A percentile compares a stretch with the other conserved stretches of the same genome.
Evolutionary conservation across 35 echinoderm and acorn worm species (phyloP).

Genomic region (Ptychodera flava): DNA sequence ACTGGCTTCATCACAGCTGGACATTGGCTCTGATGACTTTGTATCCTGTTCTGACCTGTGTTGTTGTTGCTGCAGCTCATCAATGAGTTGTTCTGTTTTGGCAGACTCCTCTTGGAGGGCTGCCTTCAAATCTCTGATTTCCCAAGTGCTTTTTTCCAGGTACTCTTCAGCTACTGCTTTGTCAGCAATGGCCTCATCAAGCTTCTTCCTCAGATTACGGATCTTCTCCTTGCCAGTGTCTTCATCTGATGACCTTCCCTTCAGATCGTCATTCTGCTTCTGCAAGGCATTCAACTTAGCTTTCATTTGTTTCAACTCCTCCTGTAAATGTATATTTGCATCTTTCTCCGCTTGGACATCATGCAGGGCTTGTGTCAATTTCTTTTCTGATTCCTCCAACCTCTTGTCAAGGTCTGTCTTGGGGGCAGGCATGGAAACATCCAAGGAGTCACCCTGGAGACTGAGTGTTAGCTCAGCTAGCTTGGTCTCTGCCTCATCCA

Average conservation of each 20-base stretch:
- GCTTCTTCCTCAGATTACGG: neutral
- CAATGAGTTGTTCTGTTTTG: neutral
- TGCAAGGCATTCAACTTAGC: constrained; percentile 14
- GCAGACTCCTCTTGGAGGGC: neutral
- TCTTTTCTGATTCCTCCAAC: constrained; percentile 16
- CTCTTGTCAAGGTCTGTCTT: constrained; percentile 13
- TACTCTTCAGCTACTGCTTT: neutral
- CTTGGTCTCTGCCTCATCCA: constrained; percentile 25
- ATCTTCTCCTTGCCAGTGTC: constrained; percentile 36
- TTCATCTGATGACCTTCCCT: constrained; percentile 35
- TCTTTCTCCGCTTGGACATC: constrained; percentile 17
- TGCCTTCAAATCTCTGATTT: neutral
- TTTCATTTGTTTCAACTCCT: constrained; percentile 29
- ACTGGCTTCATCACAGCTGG: neutral
- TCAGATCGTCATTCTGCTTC: constrained; percentile 38
- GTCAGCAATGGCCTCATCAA: neutral
- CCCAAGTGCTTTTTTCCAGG: neutral
- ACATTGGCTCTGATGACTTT: neutral
- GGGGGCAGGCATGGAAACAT: constrained; percentile 3
- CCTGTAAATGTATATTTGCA: constrained; percentile 17
- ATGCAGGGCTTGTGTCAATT: constrained; percentile 4
- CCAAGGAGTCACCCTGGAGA: constrained; percentile 27
- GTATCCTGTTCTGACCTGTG: neutral
- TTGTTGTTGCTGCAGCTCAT: neutral
- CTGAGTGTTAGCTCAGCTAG: constrained; percentile 18